These are phyloP conservation scores for Numenius arquata DNA, from an alignment of 2,113 vertebrate genomes.

Conservation along the genomic window DNA sequence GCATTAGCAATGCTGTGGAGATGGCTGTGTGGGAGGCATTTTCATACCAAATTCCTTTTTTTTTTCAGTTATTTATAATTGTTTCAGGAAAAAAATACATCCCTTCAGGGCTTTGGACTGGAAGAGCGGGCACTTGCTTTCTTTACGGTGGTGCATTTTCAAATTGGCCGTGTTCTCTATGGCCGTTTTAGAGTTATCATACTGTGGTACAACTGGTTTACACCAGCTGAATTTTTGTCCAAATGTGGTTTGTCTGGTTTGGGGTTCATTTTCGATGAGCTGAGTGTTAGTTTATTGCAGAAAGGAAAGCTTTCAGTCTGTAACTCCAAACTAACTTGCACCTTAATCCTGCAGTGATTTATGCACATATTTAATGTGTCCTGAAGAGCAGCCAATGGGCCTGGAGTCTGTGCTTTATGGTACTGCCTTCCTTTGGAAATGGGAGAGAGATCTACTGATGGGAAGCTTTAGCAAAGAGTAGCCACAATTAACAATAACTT, in stretches of 20 bases:
- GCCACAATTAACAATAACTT: neutral
- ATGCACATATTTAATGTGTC: neutral
- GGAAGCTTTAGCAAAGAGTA: neutral
- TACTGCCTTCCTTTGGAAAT: neutral
- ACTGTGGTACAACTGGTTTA: neutral
- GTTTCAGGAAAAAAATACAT: neutral
- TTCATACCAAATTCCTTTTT: neutral
- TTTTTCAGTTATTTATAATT: constrained; percentile 37
- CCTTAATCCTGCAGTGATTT: neutral
- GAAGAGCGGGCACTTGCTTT: neutral
- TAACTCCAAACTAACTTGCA: constrained; percentile 12
- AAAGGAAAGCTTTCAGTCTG: neutral
- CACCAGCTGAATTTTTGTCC: neutral
- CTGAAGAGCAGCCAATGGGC: neutral
- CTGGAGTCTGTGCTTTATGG: neutral
- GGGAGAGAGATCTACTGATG: neutral
- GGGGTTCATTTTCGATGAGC: neutral
- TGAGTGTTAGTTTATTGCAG: neutral
- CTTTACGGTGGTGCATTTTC: neutral
- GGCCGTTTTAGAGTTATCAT: neutral
- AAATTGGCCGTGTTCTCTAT: neutral
- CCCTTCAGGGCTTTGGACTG: constrained; percentile 21
- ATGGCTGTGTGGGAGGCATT: constrained; percentile 47
- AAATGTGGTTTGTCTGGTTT: neutral
- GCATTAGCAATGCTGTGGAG: neutral